Conservation (phyloP, 2,797 vertebrate species). For the Anniella stebbinsi region DNA sequence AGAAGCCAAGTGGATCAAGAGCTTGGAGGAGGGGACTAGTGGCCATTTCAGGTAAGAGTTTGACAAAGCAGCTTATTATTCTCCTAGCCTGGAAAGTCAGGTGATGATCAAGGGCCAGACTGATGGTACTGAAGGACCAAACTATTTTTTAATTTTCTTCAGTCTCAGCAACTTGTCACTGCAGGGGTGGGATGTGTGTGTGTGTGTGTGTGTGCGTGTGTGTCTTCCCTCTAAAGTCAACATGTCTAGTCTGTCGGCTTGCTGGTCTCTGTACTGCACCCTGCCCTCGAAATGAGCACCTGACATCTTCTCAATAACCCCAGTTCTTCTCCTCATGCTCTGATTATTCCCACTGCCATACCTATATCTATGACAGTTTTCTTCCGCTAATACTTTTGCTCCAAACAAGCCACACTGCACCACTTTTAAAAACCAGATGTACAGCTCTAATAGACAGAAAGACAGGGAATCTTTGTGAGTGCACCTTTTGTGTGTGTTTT, state of each 20-base stretch:
- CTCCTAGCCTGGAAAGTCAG: background rate
- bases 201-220: no score
- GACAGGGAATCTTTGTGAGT: conserved; percentile 11
- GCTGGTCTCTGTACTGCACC: background rate
- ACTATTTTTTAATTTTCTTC: background rate
- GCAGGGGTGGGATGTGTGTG: background rate
- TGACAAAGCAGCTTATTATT: background rate
- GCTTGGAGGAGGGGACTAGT: background rate
- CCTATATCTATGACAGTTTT: background rate
- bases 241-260: background rate
- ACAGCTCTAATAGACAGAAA: background rate
- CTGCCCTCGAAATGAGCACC: background rate
- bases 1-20: background rate
- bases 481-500: background rate
- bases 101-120: background rate
- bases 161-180: background rate
- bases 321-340: background rate
- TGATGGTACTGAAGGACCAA: background rate
- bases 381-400: background rate
- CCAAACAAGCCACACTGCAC: background rate
- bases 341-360: background rate
- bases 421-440: background rate
- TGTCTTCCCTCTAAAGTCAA: no score
- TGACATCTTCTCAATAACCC: background rate
- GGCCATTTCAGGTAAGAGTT: background rate